These are phyloP conservation scores for Axinella damicornis DNA, from an alignment of 37 sponge, comb jelly and placozoan species.

Conservation along the genomic window DNA sequence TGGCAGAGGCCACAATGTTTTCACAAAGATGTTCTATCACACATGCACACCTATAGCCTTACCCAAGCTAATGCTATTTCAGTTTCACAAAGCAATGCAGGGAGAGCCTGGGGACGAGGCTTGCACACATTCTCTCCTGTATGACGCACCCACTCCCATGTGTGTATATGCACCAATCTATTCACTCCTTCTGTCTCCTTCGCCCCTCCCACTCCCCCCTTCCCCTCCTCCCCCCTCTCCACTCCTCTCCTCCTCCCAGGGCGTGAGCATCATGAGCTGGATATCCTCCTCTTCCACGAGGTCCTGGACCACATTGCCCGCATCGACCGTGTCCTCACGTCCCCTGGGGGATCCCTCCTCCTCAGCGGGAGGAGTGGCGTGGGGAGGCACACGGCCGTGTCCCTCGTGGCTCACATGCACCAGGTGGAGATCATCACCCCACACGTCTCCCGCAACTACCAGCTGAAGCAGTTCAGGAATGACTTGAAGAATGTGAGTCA, in stretches of 20 bases:
- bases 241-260: constrained; percentile 17
- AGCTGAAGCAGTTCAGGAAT: constrained; percentile 91
- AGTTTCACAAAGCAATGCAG: too few species aligned
- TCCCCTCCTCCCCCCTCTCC: not conserved
- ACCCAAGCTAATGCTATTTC: too few species aligned
- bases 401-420: constrained; percentile 86
- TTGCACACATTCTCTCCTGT: too few species aligned
- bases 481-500: constrained; percentile 81
- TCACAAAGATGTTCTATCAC: too few species aligned
- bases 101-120: too few species aligned
- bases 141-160: too few species aligned
- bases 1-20: too few species aligned
- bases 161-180: too few species aligned
- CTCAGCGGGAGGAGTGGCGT: constrained; percentile 96
- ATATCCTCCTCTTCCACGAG: constrained; percentile 88
- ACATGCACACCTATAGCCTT: too few species aligned
- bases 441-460: constrained; percentile 82
- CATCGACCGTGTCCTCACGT: constrained; percentile 90
- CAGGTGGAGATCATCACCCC: constrained; percentile 84
- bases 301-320: constrained; percentile 88
- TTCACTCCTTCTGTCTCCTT: too few species aligned
- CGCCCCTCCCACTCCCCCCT: too few species aligned
- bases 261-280: constrained; percentile 77
- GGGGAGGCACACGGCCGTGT: constrained; percentile 89
- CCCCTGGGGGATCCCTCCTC: constrained; percentile 92